phyloP scores from a whole-genome alignment of 2,113 vertebrate genomes.

The Serilophus lunatus region DNA sequence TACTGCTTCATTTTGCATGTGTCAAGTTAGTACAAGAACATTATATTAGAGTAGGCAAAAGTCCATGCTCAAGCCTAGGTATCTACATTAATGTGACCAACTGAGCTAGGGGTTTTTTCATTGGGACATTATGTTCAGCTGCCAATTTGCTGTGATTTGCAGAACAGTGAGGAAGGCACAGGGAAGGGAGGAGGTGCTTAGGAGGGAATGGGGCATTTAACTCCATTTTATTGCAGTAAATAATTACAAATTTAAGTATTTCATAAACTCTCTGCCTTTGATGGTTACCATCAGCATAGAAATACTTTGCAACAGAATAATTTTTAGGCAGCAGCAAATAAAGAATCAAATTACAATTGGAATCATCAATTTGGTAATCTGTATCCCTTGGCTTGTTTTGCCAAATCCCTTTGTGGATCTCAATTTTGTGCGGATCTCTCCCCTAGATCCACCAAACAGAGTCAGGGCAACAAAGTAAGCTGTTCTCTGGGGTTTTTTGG shows the following conservation, averaged over 20 bases:
- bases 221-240: not conserved
- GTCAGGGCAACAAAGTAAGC: not conserved
- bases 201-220: not conserved
- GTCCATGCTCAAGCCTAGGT: not conserved
- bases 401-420: not conserved
- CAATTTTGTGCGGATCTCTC: not conserved
- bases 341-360: not conserved
- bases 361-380: not conserved
- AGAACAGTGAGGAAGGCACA: not conserved
- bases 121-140: not conserved
- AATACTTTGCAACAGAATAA: not conserved
- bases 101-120: not conserved
- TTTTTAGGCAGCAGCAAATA: not conserved
- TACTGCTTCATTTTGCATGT: not conserved
- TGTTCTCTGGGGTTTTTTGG: not conserved
- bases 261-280: not conserved
- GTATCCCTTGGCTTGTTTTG: not conserved
- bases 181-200: not conserved
- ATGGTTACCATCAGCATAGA: not conserved
- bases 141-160: not conserved
- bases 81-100: not conserved
- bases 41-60: not conserved
- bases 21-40: conserved; percentile 1
- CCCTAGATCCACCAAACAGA: not conserved
- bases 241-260: not conserved